phyloP scores from a whole-genome alignment of 1,140 invertebrate genomes.

The Berghia stephanieae region DNA sequence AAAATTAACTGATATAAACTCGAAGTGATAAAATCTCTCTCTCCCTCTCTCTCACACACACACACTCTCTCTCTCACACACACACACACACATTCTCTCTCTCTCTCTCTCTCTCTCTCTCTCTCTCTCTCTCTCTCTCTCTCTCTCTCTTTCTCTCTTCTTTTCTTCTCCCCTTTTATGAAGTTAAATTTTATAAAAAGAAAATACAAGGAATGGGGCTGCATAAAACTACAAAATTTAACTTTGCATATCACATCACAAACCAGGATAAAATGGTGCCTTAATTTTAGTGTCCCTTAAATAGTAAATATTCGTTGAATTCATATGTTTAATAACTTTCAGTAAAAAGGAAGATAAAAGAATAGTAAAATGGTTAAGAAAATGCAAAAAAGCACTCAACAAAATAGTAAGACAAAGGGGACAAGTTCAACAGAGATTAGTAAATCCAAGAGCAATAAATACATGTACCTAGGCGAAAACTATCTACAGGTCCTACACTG shows the following conservation, averaged over 20 bases:
- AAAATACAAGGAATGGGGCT: not conserved
- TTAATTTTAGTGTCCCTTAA: not conserved
- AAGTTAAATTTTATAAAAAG: not conserved
- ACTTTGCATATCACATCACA: not conserved
- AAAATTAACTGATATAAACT: too few species aligned
- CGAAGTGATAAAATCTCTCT: too few species aligned
- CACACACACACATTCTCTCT: conserved; percentile 13
- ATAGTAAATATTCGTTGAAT: not conserved
- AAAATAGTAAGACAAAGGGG: too few species aligned
- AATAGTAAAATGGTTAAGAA: too few species aligned
- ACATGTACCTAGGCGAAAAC: too few species aligned
- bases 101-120: conserved; percentile 31
- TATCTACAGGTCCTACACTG: too few species aligned
- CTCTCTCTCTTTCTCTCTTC: not conserved
- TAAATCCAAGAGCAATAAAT: too few species aligned
- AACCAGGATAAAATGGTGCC: not conserved
- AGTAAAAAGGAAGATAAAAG: too few species aligned
- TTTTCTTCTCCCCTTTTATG: not conserved
- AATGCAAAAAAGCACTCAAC: too few species aligned
- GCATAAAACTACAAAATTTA: not conserved
- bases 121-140: not conserved
- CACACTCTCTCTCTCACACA: not conserved
- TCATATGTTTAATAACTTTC: too few species aligned
- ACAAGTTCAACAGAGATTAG: too few species aligned
- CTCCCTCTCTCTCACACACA: not conserved